A percentile compares a stretch with the other conserved stretches of the same genome.
These are phyloP conservation scores for Pica pica DNA, from an alignment of 2,113 vertebrate species.

Conservation along the genomic window DNA sequence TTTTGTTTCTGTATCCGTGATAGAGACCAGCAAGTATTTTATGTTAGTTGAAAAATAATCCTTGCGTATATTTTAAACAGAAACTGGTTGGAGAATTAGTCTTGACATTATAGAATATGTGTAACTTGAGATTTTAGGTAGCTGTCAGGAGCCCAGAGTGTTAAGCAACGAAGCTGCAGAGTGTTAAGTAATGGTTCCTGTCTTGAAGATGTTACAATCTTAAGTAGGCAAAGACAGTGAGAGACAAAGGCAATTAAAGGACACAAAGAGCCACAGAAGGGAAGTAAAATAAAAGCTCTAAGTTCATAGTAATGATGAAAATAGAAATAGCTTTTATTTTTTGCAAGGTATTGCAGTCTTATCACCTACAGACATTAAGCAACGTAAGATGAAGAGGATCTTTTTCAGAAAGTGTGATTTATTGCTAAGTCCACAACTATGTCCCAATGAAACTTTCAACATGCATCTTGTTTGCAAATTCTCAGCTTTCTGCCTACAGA, in stretches of 20 bases:
- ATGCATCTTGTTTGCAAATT: neutral
- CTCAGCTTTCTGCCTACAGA: neutral
- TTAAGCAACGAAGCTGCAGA: neutral
- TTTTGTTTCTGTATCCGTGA: neutral
- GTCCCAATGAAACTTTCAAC: neutral
- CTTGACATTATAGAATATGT: neutral
- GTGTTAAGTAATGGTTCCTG: neutral
- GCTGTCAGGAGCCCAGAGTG: neutral
- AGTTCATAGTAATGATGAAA: neutral
- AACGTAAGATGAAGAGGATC: neutral
- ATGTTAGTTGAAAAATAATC: neutral
- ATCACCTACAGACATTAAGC: neutral
- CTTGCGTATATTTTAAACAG: neutral
- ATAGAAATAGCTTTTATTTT: neutral
- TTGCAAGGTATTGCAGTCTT: neutral
- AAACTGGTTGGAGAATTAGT: neutral
- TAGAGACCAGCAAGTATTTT: neutral
- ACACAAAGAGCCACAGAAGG: neutral
- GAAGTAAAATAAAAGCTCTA: neutral
- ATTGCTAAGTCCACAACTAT: neutral
- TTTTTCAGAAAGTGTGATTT: neutral
- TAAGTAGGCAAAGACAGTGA: neutral
- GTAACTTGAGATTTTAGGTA: neutral
- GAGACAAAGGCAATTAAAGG: neutral
- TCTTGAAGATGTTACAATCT: neutral